Base-by-base conservation (phyloP, 2,888 invertebrate genomes). In the Abrostola triplasia region DNA sequence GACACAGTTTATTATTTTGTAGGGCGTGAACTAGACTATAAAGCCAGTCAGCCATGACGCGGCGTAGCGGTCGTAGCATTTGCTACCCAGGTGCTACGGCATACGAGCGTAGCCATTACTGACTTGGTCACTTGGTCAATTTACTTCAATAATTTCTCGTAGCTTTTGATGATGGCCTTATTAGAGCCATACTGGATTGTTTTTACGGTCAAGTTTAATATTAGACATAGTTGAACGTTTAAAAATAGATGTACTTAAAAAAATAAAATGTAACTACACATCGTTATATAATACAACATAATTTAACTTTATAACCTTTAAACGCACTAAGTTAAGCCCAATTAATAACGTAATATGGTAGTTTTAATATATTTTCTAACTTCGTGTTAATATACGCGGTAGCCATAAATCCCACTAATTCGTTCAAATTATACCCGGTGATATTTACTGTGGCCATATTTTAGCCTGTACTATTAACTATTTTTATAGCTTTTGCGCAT, bases 351-450 rank as follows among this genome's bases (percentile, higher is more conserved):
- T 52, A 40, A 44, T 47, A 7, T 9, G 10, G n/a, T 50, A 49
- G 38, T 53, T 67, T 35, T n/a, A 40, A 37, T 36, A 40, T 50
- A 44, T 63, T 68, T 51, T 12, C 48, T 24, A 50, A 42, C 36
- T 58, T 69, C 69, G 60, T 69, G 58, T 58, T 55, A 60, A 60
- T 55, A 56, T 60, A 49, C 51, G 10, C 48, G 38, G 9, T 37
- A 36, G 64, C n/a, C 41, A 64, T 72, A 73, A 72, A 72, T 64
- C 36, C 6, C 51, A 42, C 13, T 59, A 69, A 73, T 73, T 73
- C 55, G 55, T 59, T 59, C 60, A 73, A 69, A 72, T 73, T 68
- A 72, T 69, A 59, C 52, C 47, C 47, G 7, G 44, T 52, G 41
- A 41, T 57, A 57, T 57, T 68, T 61, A 53, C 10, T 61, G 10